Percentiles rank a stretch among this genome's conserved stretches.
phyloP scores from a whole-genome alignment of 2,113 vertebrate species.

The Pardalotus punctatus region DNA sequence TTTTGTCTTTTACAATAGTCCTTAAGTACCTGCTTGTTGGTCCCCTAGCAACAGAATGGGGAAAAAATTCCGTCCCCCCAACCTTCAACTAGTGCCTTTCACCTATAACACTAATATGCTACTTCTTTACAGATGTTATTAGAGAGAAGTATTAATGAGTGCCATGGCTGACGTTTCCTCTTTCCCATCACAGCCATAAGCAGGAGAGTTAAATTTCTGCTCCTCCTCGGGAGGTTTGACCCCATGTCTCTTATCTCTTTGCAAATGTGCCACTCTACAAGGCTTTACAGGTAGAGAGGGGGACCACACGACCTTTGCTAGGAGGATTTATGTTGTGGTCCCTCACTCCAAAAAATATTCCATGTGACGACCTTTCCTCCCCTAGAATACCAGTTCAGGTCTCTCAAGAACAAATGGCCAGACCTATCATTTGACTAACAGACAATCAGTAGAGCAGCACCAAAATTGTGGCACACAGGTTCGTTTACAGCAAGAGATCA shows the following conservation, averaged over 20 bases:
- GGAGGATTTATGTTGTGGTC: neutral
- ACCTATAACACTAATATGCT: neutral
- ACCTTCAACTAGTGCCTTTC: neutral
- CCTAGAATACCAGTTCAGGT: neutral
- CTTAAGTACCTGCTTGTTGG: no score
- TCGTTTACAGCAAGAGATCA: neutral
- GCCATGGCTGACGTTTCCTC: neutral
- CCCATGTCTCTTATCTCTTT: neutral
- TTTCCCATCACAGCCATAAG: neutral
- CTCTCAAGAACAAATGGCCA: neutral
- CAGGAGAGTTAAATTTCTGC: neutral
- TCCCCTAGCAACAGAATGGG: no score
- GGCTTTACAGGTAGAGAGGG: neutral
- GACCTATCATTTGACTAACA: neutral
- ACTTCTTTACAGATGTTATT: neutral
- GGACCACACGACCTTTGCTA: neutral
- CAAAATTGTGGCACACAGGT: neutral
- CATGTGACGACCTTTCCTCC: neutral
- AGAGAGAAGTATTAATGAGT: neutral
- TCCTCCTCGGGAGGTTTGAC: neutral
- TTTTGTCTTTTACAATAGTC: no score
- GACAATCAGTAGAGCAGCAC: neutral
- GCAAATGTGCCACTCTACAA: neutral
- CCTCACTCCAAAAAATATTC: neutral
- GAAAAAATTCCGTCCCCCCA: no score